phyloP scores from a whole-genome alignment of 1,140 invertebrate species.

The Drosophila mojavensis region DNA sequence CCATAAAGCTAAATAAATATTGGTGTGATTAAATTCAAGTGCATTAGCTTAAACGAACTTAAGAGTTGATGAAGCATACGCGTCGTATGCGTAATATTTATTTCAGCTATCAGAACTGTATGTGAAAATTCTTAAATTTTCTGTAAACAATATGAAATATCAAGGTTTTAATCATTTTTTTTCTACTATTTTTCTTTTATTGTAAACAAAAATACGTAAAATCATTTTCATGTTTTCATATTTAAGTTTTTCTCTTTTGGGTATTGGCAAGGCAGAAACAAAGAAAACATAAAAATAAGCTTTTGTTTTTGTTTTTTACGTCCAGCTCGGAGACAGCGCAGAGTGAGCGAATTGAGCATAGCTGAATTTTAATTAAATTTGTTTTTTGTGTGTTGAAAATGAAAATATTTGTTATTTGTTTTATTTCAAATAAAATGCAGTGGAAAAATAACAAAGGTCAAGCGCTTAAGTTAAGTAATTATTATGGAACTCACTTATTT shows the following conservation, averaged over 20 bases:
- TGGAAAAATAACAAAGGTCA: neutral
- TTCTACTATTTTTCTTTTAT: neutral
- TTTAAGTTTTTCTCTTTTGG: conserved; percentile 2
- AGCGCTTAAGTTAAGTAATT: too few species aligned
- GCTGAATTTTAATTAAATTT: conserved; percentile 64
- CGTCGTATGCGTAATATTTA: neutral
- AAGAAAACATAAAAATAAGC: conserved; percentile 40
- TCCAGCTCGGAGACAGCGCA: neutral
- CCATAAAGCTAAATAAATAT: too few species aligned
- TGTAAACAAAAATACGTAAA: conserved; percentile 18
- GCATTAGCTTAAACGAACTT: too few species aligned
- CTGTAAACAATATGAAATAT: neutral
- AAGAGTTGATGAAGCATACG: too few species aligned
- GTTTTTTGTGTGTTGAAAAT: neutral
- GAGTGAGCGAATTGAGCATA: neutral
- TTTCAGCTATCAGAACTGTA: neutral
- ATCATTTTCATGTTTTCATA: conserved; percentile 30
- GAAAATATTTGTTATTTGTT: too few species aligned
- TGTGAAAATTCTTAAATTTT: neutral
- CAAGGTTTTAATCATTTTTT: neutral
- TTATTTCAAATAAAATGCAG: neutral
- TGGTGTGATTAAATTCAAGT: too few species aligned
- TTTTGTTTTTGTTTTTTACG: conserved; percentile 60
- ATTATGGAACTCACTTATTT: neutral
- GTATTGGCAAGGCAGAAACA: neutral